Percentiles rank a stretch among this genome's conserved stretches.
phyloP scores from a whole-genome alignment of 2,888 invertebrate species.

The Epinotia bilunana region DNA sequence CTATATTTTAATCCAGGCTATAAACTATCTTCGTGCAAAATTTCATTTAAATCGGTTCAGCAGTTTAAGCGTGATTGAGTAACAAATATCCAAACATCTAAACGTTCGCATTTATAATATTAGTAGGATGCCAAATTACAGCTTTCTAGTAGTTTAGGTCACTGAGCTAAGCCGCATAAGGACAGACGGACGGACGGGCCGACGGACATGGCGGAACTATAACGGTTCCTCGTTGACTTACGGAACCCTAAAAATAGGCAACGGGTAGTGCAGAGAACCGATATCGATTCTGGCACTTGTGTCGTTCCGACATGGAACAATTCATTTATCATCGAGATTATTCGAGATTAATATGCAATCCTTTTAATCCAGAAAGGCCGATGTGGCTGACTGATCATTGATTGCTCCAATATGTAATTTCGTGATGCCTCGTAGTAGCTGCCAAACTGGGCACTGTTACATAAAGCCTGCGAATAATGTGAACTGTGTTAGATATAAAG shows the following conservation, averaged over 20 bases:
- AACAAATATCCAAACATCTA: no score
- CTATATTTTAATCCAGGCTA: no score
- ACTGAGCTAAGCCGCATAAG: no score
- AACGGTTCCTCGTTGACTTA: no score
- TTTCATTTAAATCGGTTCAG: no score
- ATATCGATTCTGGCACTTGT: slow-evolving; percentile 1
- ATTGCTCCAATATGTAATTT: not conserved
- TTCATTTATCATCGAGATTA: slow-evolving; percentile 20
- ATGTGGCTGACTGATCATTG: not conserved
- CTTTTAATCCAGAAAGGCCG: slow-evolving; percentile 10
- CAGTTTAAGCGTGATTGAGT: no score
- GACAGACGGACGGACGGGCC: no score
- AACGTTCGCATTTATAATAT: no score
- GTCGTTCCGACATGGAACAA: not conserved
- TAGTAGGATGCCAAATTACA: no score
- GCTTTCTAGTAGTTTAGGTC: no score
- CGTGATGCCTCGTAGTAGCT: not conserved
- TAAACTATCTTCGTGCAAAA: no score
- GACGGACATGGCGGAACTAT: not conserved
- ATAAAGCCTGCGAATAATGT: not conserved
- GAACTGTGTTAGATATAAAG: not conserved
- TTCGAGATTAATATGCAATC: slow-evolving; percentile 18
- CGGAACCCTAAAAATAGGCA: not conserved
- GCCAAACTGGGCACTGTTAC: no score
- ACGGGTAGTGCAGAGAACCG: not conserved